Base-by-base conservation (phyloP, 2,113 vertebrate species). In the Zosterops japonicus region DNA sequence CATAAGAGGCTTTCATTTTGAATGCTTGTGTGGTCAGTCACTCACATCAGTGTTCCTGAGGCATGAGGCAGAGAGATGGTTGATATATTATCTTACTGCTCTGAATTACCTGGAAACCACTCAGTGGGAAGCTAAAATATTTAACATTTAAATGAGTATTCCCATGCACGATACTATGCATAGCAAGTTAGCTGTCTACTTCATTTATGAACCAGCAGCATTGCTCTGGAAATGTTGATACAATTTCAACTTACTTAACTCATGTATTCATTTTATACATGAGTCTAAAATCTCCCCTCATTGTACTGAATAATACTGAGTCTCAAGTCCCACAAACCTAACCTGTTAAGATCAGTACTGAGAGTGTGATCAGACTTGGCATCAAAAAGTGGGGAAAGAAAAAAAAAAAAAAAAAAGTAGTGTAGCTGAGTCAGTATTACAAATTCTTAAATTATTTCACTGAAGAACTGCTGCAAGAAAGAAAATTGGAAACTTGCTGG, bases 61-160 rank as follows among this genome's bases (percentile, higher is more conserved):
- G 81, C 71, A 65, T 67, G 76, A 88, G 75, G 82, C 75, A 71
- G 68, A 93, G 55, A 81, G 31, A 31, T 3, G 8, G 64, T 24
- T 80, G 64, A 67, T 41, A 2, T 3, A 10, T 56, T 28, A 53
- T 47, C 14, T 53, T 75, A 71, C 31, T 87, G 64, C 64, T 77
- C 28, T 89, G 70, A 93, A 39, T 71, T 81, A 88, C 33, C 74
- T 59, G 68, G 85, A 91, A 95, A 84, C 41, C 71, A 83, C 93
- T 87, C 90, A 14, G 31, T 94, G 93, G 95, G 93, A 94, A 94
- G 55, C n/a, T 59, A 83, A 93, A 91, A 78, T 91, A 95, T 95
- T 94, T 97, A 95, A 96, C 71, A 93, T 91, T 96, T 96, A 97
- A 97, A 96, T 96, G 76, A 78, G 28, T 69, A 71, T 90, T 96